These are phyloP conservation scores for Dicentrarchus labrax DNA, from an alignment of 2,113 vertebrate species.

Conservation along the genomic window DNA sequence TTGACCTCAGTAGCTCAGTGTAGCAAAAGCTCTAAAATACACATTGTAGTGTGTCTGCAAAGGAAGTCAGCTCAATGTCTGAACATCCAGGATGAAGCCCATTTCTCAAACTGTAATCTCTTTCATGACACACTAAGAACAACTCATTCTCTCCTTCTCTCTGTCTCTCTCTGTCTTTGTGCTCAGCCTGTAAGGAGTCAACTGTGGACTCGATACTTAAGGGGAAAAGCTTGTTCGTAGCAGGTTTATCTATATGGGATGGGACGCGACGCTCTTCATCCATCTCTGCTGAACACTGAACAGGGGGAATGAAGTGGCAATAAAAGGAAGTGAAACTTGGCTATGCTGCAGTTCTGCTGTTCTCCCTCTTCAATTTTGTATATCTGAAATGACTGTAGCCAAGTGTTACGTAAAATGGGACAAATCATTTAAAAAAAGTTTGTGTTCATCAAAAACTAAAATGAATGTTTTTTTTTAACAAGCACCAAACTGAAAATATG, in stretches of 20 bases:
- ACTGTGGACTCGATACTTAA: slow-evolving; percentile 55
- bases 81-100: slow-evolving; percentile 26
- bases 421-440: slow-evolving; percentile 29
- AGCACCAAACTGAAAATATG: slow-evolving; percentile 50
- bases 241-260: slow-evolving; percentile 54
- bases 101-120: slow-evolving; percentile 44
- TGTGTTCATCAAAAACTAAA: slow-evolving; percentile 50
- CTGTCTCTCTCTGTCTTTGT: slow-evolving; percentile 61
- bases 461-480: slow-evolving; percentile 51
- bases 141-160: slow-evolving; percentile 51
- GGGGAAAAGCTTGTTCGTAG: slow-evolving; percentile 42
- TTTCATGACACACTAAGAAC: slow-evolving; percentile 42
- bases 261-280: slow-evolving; percentile 56
- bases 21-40: slow-evolving; percentile 11
- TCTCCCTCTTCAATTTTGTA: slow-evolving; percentile 38
- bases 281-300: slow-evolving; percentile 52
- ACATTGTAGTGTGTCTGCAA: slow-evolving; percentile 14
- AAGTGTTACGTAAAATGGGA: slow-evolving; percentile 31
- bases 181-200: slow-evolving; percentile 73
- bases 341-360: slow-evolving; percentile 10
- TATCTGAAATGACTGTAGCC: slow-evolving; percentile 45
- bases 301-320: slow-evolving; percentile 37
- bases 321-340: slow-evolving; percentile 50
- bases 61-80: slow-evolving; percentile 34
- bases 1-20: slow-evolving; percentile 20